Evolutionary conservation across 2,797 vertebrate species (phyloP), one percentile per base, ranked within the genome.

Genomic region (Spatula clypeata): DNA sequence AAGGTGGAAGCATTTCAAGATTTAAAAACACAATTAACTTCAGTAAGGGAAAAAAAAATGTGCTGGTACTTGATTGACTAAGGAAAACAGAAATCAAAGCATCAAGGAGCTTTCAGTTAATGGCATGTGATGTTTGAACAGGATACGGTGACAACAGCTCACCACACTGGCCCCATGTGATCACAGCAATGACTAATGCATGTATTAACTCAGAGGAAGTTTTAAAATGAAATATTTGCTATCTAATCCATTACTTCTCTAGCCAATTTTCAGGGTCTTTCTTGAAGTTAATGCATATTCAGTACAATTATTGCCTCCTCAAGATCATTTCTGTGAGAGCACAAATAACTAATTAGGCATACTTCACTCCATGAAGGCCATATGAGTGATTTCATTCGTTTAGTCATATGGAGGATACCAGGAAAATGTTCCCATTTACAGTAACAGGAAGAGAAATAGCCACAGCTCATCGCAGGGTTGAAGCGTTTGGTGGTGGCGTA

Each of bases 151-250:
- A 15, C 66, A 62, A 21, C n/a, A 71, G 36, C 69, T 80, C 57
- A 23, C 23, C 16, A 7, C 9, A 2, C 20, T 0, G 1, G 9
- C 2, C 0, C 0, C 1, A n/a, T 15, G 11, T 1, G 10, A 64
- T 47, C n/a, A 18, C 16, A 86, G 49, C 36, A 12, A 20, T 24
- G 51, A 69, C 70, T 67, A 66, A 49, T 38, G 42, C n/a, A 1
- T 0, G 6, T 9, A 14, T 55, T 72, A 96, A 73, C 20, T 53
- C 24, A 1, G 23, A 38, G 42, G 32, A 86, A 70, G 21, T 8
- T 57, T 51, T 49, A 54, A 69, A 14, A 87, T 69, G 67, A 79
- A 93, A 77, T 64, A 75, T 91, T 88, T 90, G 12, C 15, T 47
- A 17, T 55, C 12, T 64, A 73, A 70, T 53, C 72, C 65, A 13